Base-by-base conservation (phyloP, 2,797 vertebrate genomes). In the Phoebastria nigripes region DNA sequence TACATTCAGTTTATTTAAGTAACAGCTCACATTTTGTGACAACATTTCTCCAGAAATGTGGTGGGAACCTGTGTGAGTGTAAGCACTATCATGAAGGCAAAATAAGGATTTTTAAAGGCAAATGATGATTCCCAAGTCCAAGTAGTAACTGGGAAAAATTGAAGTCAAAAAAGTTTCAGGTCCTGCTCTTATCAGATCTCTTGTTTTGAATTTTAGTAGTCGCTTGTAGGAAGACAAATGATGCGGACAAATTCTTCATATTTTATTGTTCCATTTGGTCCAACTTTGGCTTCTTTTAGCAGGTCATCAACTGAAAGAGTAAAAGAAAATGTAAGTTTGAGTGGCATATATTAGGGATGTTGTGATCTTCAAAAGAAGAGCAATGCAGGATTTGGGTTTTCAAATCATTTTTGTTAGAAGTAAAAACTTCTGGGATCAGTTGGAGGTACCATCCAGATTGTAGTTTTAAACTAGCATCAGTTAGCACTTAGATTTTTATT, bases 231-330 rank as follows among this genome's bases (percentile, higher is more conserved):
- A 46, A 98, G 97, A 4, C 98, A 99, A 59, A 99, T 97, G 94
- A 94, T 98, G 51, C 54, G 98, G 56, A 98, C 98, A 33, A 99
- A 99, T 56, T 99, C 98, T 10, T 99, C 98, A 0, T 99, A 99
- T 79, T 98, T 98, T 88, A 99, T 94, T 0, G 77, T 95, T n/a
- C 99, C 99, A 0, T 98, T 98, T 0, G 98, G 97, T 44, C 98
- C 98, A 13, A 99, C 79, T 15, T 98, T 97, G 33, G 98, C 98
- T 94, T 99, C 99, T 85, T 87, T 98, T 79, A 99, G 99, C 96
- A 99, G 98, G 11, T 99, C 98, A 11, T 99, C 99, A 88, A 99
- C 99, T 99, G 97, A 96, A 93, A 91, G 67, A 80, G 86, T 28
- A n/a, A 29, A 58, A 24, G 33, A 6, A 26, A 62, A 22, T 0